These are phyloP conservation scores for Clanis bilineata DNA, from an alignment of 2,888 invertebrate species.

Conservation along the genomic window DNA sequence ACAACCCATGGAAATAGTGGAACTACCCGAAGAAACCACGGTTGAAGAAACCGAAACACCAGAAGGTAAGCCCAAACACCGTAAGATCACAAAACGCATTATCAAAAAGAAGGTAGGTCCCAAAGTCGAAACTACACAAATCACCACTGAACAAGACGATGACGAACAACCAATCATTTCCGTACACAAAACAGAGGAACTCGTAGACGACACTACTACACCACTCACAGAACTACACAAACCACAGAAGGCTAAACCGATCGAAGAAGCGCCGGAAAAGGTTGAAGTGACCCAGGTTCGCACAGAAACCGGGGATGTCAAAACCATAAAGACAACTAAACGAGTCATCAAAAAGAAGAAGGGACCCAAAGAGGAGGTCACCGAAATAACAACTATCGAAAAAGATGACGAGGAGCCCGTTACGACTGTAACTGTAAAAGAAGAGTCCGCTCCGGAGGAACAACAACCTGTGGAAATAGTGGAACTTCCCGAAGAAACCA, in stretches of 20 bases:
- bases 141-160: background rate
- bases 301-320: conserved; percentile 32
- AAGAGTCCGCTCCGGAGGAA: conserved; percentile 21
- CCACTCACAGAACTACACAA: background rate
- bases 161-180: background rate
- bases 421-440: conserved; percentile 29
- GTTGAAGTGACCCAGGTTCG: conserved; percentile 22
- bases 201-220: background rate
- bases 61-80: background rate
- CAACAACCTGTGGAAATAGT: conserved; percentile 36
- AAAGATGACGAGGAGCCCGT: conserved; percentile 32
- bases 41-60: background rate
- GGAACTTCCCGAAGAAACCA: conserved; percentile 40
- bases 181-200: background rate
- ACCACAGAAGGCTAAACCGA: background rate
- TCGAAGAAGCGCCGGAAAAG: background rate
- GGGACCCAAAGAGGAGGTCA: background rate
- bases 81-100: background rate
- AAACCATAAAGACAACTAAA: conserved; percentile 34
- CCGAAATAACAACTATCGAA: conserved; percentile 22
- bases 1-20: background rate
- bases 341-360: conserved; percentile 52
- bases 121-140: background rate
- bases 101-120: background rate
- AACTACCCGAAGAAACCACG: background rate